These are phyloP conservation scores for Lepidocolaptes lacrymiger DNA, from an alignment of 2,797 vertebrate genomes.

Conservation along the genomic window DNA sequence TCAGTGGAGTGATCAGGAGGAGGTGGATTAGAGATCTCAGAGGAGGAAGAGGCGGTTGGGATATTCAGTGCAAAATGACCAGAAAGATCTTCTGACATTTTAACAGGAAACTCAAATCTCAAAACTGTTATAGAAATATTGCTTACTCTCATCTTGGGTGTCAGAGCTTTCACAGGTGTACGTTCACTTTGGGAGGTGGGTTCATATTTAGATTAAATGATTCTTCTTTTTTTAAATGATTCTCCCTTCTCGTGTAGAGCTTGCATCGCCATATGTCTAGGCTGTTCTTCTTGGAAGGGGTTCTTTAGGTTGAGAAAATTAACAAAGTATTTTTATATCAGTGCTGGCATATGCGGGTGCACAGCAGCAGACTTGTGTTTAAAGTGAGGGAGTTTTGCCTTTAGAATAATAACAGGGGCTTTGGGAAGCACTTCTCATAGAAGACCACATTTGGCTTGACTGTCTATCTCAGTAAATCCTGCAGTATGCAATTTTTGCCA, in stretches of 20 bases:
- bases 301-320: not conserved
- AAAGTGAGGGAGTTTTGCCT: not conserved
- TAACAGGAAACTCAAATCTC: not conserved
- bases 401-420: not conserved
- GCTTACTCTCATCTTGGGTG: not conserved
- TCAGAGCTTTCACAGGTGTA: not conserved
- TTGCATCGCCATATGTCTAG: not conserved
- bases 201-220: not conserved
- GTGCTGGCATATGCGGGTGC: not conserved
- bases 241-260: not conserved
- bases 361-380: not conserved
- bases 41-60: not conserved
- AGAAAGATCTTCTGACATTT: not conserved
- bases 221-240: not conserved
- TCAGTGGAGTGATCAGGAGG: not conserved
- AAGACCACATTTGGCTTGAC: not conserved
- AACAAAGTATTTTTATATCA: not conserved
- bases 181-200: not conserved
- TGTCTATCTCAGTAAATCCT: not conserved
- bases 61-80: not conserved
- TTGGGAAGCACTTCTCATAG: not conserved
- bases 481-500: not conserved
- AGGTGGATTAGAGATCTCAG: not conserved
- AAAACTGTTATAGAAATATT: not conserved
- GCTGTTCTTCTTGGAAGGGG: not conserved